phyloP scores from a whole-genome alignment of 1,140 invertebrate species.

The Limonius californicus region DNA sequence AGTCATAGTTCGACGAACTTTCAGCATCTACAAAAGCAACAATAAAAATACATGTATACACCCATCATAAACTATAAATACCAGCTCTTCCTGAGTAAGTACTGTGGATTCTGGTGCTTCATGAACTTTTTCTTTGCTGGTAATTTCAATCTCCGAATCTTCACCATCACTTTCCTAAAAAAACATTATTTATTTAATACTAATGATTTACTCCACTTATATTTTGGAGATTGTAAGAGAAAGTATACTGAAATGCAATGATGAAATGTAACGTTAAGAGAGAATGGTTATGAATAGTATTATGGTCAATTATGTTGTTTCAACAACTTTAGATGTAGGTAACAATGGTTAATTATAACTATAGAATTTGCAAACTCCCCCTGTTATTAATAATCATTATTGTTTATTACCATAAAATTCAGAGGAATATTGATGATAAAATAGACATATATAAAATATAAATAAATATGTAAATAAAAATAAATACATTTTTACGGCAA shows the following conservation, averaged over 20 bases:
- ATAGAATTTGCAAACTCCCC: too few species aligned
- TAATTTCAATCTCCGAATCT: conserved; percentile 36
- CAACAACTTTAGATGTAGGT: not conserved
- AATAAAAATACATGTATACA: not conserved
- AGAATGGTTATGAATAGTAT: too few species aligned
- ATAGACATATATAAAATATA: too few species aligned
- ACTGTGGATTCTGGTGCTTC: conserved; percentile 26
- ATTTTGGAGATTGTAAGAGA: not conserved
- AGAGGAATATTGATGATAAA: too few species aligned
- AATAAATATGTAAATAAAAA: not conserved
- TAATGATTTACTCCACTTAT: not conserved
- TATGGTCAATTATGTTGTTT: not conserved
- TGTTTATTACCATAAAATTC: too few species aligned
- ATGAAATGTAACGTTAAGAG: too few species aligned
- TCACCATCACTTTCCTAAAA: conserved; percentile 45
- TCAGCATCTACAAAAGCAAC: conserved; percentile 71
- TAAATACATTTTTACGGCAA: too few species aligned
- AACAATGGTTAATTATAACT: too few species aligned
- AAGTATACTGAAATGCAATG: too few species aligned
- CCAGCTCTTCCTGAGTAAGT: conserved; percentile 51
- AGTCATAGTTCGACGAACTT: conserved; percentile 80
- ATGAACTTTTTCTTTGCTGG: conserved; percentile 25
- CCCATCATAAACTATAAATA: conserved; percentile 39
- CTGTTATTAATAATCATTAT: too few species aligned
- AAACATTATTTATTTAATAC: not conserved